These are phyloP conservation scores for Urocyon cinereoargenteus DNA, from an alignment of 2,797 vertebrate genomes.

Conservation along the genomic window DNA sequence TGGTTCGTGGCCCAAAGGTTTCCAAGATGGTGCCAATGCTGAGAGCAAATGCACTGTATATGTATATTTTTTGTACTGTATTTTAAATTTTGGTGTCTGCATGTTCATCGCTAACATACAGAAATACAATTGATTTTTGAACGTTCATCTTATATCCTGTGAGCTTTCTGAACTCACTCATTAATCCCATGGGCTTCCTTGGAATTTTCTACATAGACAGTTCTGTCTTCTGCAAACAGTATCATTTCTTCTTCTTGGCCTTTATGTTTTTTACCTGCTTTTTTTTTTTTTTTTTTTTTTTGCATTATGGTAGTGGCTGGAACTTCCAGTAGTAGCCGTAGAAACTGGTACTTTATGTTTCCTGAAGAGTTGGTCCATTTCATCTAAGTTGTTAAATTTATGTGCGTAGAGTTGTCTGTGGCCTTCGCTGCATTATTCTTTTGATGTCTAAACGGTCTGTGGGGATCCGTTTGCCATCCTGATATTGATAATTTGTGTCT, in stretches of 20 bases:
- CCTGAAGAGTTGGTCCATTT: background rate
- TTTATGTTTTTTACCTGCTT: too few relatives aligned
- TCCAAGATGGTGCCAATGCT: background rate
- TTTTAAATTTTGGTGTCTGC: background rate
- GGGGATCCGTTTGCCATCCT: accelerated
- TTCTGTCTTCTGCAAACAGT: too few relatives aligned
- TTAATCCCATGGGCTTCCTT: too few relatives aligned
- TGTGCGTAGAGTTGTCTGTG: background rate
- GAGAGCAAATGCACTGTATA: background rate
- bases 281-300: background rate
- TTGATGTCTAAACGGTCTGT: accelerated
- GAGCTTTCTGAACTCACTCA: background rate
- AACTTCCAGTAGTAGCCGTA: background rate
- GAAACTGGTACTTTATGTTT: background rate
- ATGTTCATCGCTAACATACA: background rate
- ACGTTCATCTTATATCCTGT: background rate
- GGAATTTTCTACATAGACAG: background rate
- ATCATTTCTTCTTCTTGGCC: too few relatives aligned
- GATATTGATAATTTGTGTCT: too few relatives aligned
- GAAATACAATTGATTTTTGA: background rate
- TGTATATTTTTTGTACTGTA: background rate
- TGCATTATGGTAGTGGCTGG: background rate
- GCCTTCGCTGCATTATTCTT: accelerated
- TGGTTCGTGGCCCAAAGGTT: background rate
- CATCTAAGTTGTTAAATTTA: accelerated